Evolutionary conservation across 2,888 invertebrate genomes (phyloP).

Genomic region (Dioctria rufipes): DNA sequence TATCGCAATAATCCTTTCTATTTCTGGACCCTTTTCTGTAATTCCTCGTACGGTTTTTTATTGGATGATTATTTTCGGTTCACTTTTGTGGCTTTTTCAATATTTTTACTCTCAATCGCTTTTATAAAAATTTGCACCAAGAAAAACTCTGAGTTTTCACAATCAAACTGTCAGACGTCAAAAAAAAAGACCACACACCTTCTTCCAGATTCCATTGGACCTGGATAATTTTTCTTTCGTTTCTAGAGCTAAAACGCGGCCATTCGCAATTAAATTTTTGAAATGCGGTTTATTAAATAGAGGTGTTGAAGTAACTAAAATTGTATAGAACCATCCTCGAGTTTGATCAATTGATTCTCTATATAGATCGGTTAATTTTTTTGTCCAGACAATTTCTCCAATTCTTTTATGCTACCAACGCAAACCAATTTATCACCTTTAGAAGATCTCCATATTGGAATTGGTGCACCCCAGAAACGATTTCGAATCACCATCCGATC

Average conservation of each 20-base stretch:
- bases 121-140: too few relatives aligned
- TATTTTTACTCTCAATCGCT: too few relatives aligned
- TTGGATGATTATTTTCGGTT: too few relatives aligned
- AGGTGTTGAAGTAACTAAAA: constrained; percentile 96
- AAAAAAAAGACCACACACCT: too few relatives aligned
- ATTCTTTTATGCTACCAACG: constrained; percentile 92
- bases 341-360: constrained; percentile 97
- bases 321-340: constrained; percentile 98
- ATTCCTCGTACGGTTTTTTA: too few relatives aligned
- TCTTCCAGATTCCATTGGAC: too few relatives aligned
- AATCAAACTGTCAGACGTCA: too few relatives aligned
- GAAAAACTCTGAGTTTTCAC: too few relatives aligned
- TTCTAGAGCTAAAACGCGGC: constrained; percentile 94
- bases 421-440: constrained; percentile 95
- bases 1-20: too few relatives aligned
- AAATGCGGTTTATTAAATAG: constrained; percentile 97
- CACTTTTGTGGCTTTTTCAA: too few relatives aligned
- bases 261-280: constrained; percentile 97
- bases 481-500: constrained; percentile 97
- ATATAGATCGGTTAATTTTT: constrained; percentile 92
- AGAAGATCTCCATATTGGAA: constrained; percentile 96
- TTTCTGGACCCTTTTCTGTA: too few relatives aligned
- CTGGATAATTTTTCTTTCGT: constrained; percentile 98
- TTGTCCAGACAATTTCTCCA: constrained; percentile 86
- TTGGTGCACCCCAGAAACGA: constrained; percentile 99